Conservation (phyloP, 2,797 vertebrate genomes). For the Amniataba percoides region DNA sequence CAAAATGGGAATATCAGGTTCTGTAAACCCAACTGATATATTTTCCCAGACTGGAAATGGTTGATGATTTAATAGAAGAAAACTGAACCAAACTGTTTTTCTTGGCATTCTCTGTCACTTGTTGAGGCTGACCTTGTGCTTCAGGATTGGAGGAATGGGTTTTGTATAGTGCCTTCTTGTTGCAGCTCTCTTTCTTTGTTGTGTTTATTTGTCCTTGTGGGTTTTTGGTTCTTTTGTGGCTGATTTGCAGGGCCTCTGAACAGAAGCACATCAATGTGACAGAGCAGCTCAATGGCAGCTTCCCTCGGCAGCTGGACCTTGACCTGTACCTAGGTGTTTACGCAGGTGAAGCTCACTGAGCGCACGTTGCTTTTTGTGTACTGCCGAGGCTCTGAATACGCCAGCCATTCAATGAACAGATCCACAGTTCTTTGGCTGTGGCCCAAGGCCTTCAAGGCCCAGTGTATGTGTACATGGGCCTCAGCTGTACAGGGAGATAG, state of each 20-base stretch:
- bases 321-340: slow-evolving; percentile 92
- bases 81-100: slow-evolving; percentile 51
- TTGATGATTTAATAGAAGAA: slow-evolving; percentile 56
- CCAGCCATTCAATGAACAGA: slow-evolving; percentile 78
- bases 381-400: slow-evolving; percentile 70
- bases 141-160: slow-evolving; percentile 49
- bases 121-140: slow-evolving; percentile 75
- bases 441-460: slow-evolving; percentile 86
- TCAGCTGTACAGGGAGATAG: slow-evolving; percentile 84
- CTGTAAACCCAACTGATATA: slow-evolving; percentile 18
- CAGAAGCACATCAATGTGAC: slow-evolving; percentile 79
- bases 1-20: slow-evolving; percentile 10
- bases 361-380: slow-evolving; percentile 76
- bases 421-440: slow-evolving; percentile 80
- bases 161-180: slow-evolving; percentile 60
- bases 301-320: slow-evolving; percentile 85
- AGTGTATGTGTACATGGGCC: slow-evolving; percentile 76
- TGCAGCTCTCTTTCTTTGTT: slow-evolving; percentile 58
- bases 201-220: slow-evolving; percentile 80
- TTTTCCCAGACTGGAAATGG: slow-evolving; percentile 55
- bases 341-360: slow-evolving; percentile 88
- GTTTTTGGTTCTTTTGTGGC: slow-evolving; percentile 77
- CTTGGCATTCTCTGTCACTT: slow-evolving; percentile 57
- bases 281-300: slow-evolving; percentile 79
- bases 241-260: slow-evolving; percentile 81